Evolutionary conservation across 2,888 invertebrate genomes (phyloP).

Genomic region (Tineola bisselliella): DNA sequence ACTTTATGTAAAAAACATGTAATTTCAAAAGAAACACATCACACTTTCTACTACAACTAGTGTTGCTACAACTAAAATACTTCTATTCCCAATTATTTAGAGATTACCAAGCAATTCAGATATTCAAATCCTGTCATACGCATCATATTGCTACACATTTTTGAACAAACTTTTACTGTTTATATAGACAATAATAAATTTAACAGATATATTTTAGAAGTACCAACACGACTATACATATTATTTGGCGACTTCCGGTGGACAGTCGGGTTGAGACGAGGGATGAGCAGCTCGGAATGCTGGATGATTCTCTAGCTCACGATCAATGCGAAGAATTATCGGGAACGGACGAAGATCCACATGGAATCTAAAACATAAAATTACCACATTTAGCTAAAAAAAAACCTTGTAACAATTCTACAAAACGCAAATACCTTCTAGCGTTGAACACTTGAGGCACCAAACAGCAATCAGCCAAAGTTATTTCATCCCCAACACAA

Average conservation of each 20-base stretch:
- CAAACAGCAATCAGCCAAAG: conserved; percentile 93
- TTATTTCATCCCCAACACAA: conserved; percentile 92
- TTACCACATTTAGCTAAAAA: conserved; percentile 11
- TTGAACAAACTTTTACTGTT: not conserved
- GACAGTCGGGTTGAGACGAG: conserved; percentile 93
- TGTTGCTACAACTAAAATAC: too few species aligned
- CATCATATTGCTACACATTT: too few species aligned
- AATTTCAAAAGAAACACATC: too few species aligned
- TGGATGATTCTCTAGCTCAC: conserved; percentile 86
- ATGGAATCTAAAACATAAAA: conserved; percentile 75
- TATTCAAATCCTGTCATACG: too few species aligned
- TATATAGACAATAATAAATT: not conserved
- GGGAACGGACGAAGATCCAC: conserved; percentile 92
- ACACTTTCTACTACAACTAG: too few species aligned
- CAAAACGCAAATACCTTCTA: conserved; percentile 71
- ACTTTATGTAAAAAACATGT: not conserved
- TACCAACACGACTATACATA: not conserved
- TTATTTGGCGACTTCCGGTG: conserved; percentile 72
- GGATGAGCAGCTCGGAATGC: conserved; percentile 93
- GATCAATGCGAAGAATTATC: conserved; percentile 86
- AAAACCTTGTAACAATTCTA: not conserved
- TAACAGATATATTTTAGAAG: not conserved
- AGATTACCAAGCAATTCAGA: too few species aligned
- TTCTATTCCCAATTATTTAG: too few species aligned
- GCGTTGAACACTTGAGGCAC: conserved; percentile 97